phyloP scores from a whole-genome alignment of 1,140 invertebrate genomes.

The Aleiodes sp. region DNA sequence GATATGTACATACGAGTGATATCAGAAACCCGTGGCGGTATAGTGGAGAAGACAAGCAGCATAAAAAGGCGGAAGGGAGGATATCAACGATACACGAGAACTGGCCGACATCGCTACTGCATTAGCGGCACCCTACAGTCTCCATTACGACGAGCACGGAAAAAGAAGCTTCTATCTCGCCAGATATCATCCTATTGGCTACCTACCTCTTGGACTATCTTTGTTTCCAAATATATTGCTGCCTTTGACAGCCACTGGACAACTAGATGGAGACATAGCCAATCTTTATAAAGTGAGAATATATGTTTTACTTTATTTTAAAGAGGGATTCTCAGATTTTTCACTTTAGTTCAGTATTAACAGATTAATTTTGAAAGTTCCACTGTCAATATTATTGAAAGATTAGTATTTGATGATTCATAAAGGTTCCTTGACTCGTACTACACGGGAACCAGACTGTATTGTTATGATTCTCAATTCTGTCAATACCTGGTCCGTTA shows the following conservation, averaged over 20 bases:
- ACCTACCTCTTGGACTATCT: constrained; percentile 29
- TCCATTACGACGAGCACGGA: constrained; percentile 36
- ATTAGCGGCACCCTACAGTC: constrained; percentile 43
- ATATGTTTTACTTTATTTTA: background rate
- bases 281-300: constrained; percentile 51
- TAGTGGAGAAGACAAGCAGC: constrained; percentile 16
- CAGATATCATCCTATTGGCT: constrained; percentile 35
- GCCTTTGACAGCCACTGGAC: constrained; percentile 18
- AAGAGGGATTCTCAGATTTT: background rate
- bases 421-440: constrained; percentile 53
- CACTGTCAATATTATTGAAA: constrained; percentile 28
- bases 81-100: constrained; percentile 36
- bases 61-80: constrained; percentile 31
- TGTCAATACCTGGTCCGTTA: constrained; percentile 39
- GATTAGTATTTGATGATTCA: background rate
- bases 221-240: constrained; percentile 37
- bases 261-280: constrained; percentile 59
- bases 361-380: background rate
- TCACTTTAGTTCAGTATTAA: too few relatives aligned
- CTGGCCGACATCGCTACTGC: constrained; percentile 43
- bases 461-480: constrained; percentile 47
- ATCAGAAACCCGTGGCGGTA: constrained; percentile 28
- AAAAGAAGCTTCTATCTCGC: constrained; percentile 30
- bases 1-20: constrained; percentile 21
- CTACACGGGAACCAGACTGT: constrained; percentile 15